phyloP scores from a whole-genome alignment of 2,888 invertebrate genomes.

The Dilophus febrilis region DNA sequence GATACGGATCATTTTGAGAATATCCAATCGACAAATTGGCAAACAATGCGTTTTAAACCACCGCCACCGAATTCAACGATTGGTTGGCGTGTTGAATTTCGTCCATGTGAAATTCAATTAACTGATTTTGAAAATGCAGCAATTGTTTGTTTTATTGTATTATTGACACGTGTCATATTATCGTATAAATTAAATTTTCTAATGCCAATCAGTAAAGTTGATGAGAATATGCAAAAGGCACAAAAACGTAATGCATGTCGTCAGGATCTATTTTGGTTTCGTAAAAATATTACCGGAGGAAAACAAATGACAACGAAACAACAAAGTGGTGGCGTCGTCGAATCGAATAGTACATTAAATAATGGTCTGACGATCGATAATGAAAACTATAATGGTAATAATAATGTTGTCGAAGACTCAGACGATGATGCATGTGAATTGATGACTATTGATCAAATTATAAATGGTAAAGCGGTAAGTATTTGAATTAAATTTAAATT shows the following conservation, averaged over 20 bases:
- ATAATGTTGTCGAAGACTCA: too few relatives aligned
- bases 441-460: slow-evolving; percentile 91
- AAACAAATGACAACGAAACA: slow-evolving; percentile 10
- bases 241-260: slow-evolving; percentile 79
- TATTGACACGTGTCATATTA: slow-evolving; percentile 89
- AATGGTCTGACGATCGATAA: too few relatives aligned
- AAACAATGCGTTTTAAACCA: slow-evolving; percentile 97
- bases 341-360: too few relatives aligned
- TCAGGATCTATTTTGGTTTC: slow-evolving; percentile 83
- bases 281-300: slow-evolving; percentile 48
- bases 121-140: slow-evolving; percentile 99
- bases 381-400: slow-evolving; percentile 25
- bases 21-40: slow-evolving; percentile 98
- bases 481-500: too few relatives aligned
- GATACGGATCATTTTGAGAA: slow-evolving; percentile 99
- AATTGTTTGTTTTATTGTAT: slow-evolving; percentile 90
- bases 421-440: slow-evolving; percentile 43
- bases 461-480: slow-evolving; percentile 97
- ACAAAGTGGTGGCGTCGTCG: too few relatives aligned
- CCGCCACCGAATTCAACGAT: slow-evolving; percentile 91
- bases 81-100: slow-evolving; percentile 99
- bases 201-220: slow-evolving; percentile 93
- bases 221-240: slow-evolving; percentile 93
- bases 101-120: slow-evolving; percentile 94
- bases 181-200: slow-evolving; percentile 91